phyloP scores from a whole-genome alignment of 1,140 invertebrate species.

The Drosophila tropicalis region DNA sequence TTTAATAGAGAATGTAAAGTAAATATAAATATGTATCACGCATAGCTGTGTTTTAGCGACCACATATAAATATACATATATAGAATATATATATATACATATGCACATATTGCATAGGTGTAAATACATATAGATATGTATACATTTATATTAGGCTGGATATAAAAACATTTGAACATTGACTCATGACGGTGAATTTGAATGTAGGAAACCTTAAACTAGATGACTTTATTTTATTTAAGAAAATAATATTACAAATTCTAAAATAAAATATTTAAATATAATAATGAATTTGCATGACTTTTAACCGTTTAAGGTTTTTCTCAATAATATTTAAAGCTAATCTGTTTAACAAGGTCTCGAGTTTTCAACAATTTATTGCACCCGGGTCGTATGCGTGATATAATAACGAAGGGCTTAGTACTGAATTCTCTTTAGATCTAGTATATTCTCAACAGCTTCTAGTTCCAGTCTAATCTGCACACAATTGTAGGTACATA shows the following conservation, averaged over 20 bases:
- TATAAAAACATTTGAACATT: no score
- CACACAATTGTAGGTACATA: background rate
- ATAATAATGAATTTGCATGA: no score
- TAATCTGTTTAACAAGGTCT: no score
- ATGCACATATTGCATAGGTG: background rate
- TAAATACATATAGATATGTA: constrained; percentile 32
- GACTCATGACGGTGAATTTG: no score
- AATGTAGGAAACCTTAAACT: no score
- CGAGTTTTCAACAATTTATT: background rate
- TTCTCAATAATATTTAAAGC: no score
- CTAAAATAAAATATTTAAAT: no score
- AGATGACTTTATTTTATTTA: no score
- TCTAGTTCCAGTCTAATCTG: background rate
- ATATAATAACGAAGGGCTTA: background rate
- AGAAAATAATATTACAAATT: no score
- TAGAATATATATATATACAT: constrained; percentile 8
- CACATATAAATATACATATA: constrained; percentile 24
- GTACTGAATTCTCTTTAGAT: background rate
- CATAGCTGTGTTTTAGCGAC: constrained; percentile 67
- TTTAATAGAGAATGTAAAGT: constrained; percentile 40
- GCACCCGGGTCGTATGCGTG: background rate
- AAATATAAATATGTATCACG: constrained; percentile 67
- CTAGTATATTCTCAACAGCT: background rate
- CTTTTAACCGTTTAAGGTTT: no score
- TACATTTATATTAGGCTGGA: constrained; percentile 29